Evolutionary conservation across 2,888 invertebrate genomes (phyloP).

Genomic region (Drosophila robusta): DNA sequence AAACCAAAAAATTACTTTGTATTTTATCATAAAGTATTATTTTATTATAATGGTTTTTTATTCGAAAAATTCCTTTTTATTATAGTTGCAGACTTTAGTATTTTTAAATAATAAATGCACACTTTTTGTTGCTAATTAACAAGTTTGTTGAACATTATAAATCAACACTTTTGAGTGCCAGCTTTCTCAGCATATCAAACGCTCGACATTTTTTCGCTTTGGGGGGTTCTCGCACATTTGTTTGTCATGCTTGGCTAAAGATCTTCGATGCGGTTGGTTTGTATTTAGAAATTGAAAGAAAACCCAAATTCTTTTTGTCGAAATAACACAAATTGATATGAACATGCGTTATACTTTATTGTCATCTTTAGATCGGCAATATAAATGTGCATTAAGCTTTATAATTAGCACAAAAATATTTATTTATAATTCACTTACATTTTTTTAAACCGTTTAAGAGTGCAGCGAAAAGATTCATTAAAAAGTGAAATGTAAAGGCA

Average conservation of each 20-base stretch:
- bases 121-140: conserved; percentile 68
- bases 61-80: conserved; percentile 2
- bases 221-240: conserved; percentile 41
- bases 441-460: too few relatives aligned
- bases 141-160: conserved; percentile 42
- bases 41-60: conserved; percentile 2
- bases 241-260: conserved; percentile 38
- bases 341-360: not conserved
- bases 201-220: conserved; percentile 36
- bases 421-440: not conserved
- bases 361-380: conserved; percentile 1
- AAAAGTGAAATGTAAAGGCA: too few relatives aligned
- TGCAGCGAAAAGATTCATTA: too few relatives aligned
- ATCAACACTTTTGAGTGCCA: conserved; percentile 42
- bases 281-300: conserved; percentile 24
- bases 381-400: not conserved
- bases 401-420: conserved; percentile 1
- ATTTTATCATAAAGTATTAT: not conserved
- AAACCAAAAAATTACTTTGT: not conserved
- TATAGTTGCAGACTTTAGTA: conserved; percentile 3
- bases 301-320: conserved; percentile 42
- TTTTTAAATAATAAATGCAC: conserved; percentile 37
- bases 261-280: conserved; percentile 38
- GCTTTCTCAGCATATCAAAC: conserved; percentile 32
- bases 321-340: conserved; percentile 1